A percentile compares a stretch with the other conserved stretches of the same genome.
Evolutionary conservation across 2,888 invertebrate species (phyloP).

Genomic region (Polymixis lichenea): DNA sequence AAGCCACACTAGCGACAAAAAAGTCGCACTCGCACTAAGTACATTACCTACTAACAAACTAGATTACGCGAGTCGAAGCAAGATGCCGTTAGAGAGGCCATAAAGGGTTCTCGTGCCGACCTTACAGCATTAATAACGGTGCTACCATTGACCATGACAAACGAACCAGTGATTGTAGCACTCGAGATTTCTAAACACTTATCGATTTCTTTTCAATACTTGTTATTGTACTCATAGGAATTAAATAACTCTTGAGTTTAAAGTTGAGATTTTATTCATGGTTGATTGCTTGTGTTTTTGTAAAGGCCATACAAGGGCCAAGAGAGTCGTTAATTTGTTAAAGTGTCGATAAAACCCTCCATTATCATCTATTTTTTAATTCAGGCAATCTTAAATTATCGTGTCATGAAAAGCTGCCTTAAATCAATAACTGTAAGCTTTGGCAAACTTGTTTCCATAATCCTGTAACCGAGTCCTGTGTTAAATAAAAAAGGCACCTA

Average conservation of each 20-base stretch:
- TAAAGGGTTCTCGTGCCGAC: slow-evolving; percentile 71
- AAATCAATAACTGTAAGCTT: slow-evolving; percentile 27
- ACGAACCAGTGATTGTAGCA: slow-evolving; percentile 29
- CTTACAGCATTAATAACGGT: slow-evolving; percentile 69
- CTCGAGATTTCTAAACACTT: slow-evolving; percentile 17
- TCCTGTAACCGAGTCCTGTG: background rate
- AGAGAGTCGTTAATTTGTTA: background rate
- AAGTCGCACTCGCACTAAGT: slow-evolving; percentile 32
- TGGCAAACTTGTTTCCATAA: slow-evolving; percentile 38
- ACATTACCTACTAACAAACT: slow-evolving; percentile 53
- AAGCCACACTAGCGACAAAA: slow-evolving; percentile 40
- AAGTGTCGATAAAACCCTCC: background rate
- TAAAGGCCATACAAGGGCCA: background rate
- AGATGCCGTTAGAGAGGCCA: slow-evolving; percentile 70
- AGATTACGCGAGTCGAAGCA: slow-evolving; percentile 64
- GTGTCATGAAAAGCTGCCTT: background rate
- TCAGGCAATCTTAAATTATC: slow-evolving; percentile 1
- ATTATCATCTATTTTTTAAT: background rate
- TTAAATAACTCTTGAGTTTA: background rate
- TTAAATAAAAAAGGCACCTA: slow-evolving; percentile 10
- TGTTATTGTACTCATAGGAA: background rate
- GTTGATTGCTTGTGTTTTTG: background rate
- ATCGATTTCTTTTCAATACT: slow-evolving; percentile 28
- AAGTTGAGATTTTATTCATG: background rate
- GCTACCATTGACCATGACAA: slow-evolving; percentile 66